Evolutionary conservation across 2,797 vertebrate genomes (phyloP), one percentile per base, ranked within the genome.

Genomic region (Ibycter americanus): DNA sequence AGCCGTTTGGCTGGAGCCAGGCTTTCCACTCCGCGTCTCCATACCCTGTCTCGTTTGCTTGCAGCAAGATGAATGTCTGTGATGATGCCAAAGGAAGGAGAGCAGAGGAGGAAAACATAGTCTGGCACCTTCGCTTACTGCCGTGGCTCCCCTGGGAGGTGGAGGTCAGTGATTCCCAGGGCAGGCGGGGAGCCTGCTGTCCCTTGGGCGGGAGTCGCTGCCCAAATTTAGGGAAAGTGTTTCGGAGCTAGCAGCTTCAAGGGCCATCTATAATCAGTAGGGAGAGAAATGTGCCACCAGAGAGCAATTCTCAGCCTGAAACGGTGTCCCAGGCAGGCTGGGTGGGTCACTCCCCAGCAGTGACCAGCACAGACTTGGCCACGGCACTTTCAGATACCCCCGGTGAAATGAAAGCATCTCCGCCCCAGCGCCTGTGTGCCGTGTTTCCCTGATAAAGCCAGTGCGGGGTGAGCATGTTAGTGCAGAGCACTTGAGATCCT

Each of bases 401-500:
- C 9, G 9, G 65, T 4, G 73, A 19, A 31, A 47, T 2, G n/a
- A 44, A 51, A 14, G 8, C 46, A 8, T 8, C 47, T 47, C 42
- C 0, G 0, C 47, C 55, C 47, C 49, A 25, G 36, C 46, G 11
- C 4, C 61, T 44, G 11, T 44, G 82, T 67, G 54, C 61, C 61
- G 32, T 31, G 13, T 9, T 31, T 47, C 58, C 44, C 70, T 10
- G 73, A 1, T 8, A 16, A 15, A 6, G 62, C 56, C 52, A 10
- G 73, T 2, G 3, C 0, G 1, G 3, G 4, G 65, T 5, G 26
- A 47, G 40, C 2, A 2, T 5, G 71, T 4, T 0, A 11, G n/a
- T 3, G 6, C 7, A 31, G 52, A 71, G 77, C 52, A 4, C 29
- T 3, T 3, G n/a, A 70, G 68, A 6, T 25, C 49, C 68, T 6